phyloP scores from a whole-genome alignment of 2,113 vertebrate genomes.

The Hiodon alosoides region DNA sequence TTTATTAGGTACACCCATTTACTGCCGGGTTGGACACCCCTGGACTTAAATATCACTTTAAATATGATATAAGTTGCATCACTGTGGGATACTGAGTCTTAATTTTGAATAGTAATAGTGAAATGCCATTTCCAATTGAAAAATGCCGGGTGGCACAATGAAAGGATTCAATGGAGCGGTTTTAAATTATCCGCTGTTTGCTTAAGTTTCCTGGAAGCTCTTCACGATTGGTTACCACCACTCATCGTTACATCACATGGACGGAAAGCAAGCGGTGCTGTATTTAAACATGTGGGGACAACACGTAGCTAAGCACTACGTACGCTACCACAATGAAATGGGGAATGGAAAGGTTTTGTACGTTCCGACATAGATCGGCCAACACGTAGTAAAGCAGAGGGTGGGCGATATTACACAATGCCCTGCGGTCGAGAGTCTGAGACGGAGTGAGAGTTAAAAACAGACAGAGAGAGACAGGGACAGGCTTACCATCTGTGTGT shows the following conservation, averaged over 20 bases:
- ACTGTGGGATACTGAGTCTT: too few species aligned
- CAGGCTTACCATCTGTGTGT: slow-evolving; percentile 96
- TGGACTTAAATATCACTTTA: too few species aligned
- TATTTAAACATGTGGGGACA: slow-evolving; percentile 23
- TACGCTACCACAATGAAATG: slow-evolving; percentile 30
- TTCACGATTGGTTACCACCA: slow-evolving; percentile 8
- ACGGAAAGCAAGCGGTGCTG: slow-evolving; percentile 3
- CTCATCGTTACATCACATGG: background rate
- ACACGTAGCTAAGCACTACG: slow-evolving; percentile 32
- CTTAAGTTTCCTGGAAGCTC: background rate
- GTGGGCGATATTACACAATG: slow-evolving; percentile 20
- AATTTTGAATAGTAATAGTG: too few species aligned
- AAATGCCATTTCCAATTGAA: too few species aligned
- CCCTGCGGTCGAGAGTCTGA: slow-evolving; percentile 70
- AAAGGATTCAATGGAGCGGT: too few species aligned
- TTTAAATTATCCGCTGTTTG: background rate
- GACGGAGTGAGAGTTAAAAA: slow-evolving; percentile 38
- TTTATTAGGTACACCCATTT: too few species aligned
- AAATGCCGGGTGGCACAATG: too few species aligned
- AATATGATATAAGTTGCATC: too few species aligned
- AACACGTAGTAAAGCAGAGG: background rate
- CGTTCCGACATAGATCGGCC: background rate
- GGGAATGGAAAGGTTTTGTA: background rate
- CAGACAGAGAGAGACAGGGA: slow-evolving; percentile 53
- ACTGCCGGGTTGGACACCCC: too few species aligned